Conservation (phyloP, 35 echinoderm and acorn worm species). For the Chiridota heheva region DNA sequence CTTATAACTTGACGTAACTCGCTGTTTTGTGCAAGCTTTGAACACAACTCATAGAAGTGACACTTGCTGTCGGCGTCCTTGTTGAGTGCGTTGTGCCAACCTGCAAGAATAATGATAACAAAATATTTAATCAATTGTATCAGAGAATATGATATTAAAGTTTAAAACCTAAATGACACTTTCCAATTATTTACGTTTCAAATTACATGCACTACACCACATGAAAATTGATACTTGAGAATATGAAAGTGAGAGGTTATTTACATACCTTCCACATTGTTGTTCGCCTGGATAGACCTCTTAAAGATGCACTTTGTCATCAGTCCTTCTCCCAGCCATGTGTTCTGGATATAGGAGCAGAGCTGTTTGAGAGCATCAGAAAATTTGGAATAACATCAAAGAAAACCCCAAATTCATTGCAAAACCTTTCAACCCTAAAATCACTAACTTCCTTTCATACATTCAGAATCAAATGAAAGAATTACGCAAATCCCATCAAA, state of each 20-base stretch:
- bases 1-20: constrained; percentile 2
- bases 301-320: not conserved
- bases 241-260: not conserved
- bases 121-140: not conserved
- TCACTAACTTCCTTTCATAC: too few relatives aligned
- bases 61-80: not conserved
- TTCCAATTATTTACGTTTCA: not conserved
- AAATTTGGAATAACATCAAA: too few relatives aligned
- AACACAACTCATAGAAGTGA: constrained; percentile 7
- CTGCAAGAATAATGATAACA: not conserved
- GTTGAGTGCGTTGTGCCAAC: constrained; percentile 8
- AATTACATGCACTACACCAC: not conserved
- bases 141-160: not conserved
- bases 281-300: not conserved
- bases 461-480: too few relatives aligned
- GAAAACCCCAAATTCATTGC: too few relatives aligned
- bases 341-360: not conserved
- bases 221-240: not conserved
- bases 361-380: not conserved
- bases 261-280: constrained; percentile 5
- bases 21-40: not conserved
- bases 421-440: too few relatives aligned
- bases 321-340: not conserved
- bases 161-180: not conserved
- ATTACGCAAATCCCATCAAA: too few relatives aligned